Conservation (phyloP, 2,888 invertebrate species). For the Endotricha flammealis region DNA sequence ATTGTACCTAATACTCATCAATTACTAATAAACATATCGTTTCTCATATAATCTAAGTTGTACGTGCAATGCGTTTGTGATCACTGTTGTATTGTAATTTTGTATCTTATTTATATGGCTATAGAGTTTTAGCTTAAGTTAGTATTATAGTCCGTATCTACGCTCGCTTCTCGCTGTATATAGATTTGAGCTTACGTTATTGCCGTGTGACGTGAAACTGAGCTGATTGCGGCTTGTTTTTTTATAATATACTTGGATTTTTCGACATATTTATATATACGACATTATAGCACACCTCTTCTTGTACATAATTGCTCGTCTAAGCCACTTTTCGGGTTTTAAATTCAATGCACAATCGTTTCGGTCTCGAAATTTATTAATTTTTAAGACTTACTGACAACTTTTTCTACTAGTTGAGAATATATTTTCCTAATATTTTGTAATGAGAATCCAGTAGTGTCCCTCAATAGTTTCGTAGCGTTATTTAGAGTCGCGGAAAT, state of each 20-base stretch:
- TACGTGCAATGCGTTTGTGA: constrained; percentile 53
- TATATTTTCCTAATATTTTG: constrained; percentile 74
- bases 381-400: constrained; percentile 42
- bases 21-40: constrained; percentile 63
- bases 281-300: constrained; percentile 33
- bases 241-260: constrained; percentile 40
- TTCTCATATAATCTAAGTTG: constrained; percentile 48
- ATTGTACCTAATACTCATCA: constrained; percentile 58
- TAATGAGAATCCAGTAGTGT: constrained; percentile 61
- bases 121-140: constrained; percentile 42
- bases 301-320: constrained; percentile 53
- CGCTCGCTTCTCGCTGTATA: constrained; percentile 49
- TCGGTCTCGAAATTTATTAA: constrained; percentile 21
- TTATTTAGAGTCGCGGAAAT: constrained; percentile 27
- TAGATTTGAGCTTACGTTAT: constrained; percentile 41
- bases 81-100: constrained; percentile 47
- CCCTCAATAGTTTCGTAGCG: constrained; percentile 66
- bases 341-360: constrained; percentile 34
- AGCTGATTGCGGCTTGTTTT: constrained; percentile 36
- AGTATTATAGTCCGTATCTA: constrained; percentile 40
- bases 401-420: constrained; percentile 58
- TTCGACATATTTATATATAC: constrained; percentile 50
- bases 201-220: constrained; percentile 24
- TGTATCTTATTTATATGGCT: constrained; percentile 43
- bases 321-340: constrained; percentile 53